Evolutionary conservation across 1,140 invertebrate genomes (phyloP), one percentile per base, ranked within the genome.

Genomic region (Campodea augens): DNA sequence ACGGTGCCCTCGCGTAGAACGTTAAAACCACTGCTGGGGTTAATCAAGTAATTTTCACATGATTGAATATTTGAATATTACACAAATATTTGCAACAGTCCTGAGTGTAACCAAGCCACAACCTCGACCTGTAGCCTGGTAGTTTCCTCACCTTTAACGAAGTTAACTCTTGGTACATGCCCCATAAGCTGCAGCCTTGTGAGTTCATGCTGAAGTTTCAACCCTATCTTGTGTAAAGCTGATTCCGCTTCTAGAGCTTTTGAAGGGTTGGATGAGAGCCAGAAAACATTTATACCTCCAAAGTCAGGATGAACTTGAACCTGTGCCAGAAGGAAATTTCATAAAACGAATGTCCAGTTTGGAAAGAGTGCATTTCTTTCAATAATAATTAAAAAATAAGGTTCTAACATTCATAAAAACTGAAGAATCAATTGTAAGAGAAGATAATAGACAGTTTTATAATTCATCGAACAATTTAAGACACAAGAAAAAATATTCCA

Each of bases 131-230:
- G 22, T 22, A 5, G 41, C 23, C 10, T n/a, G 5, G 10, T n/a
- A 43, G 41, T 45, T 23, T 45, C 4, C 32, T 48, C 52, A 72
- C 70, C 72, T 67, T 71, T 72, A 4, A 81, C 67, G 68, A 85
- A 85, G 13, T 63, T 52, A 41, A 85, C 72, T 41, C 67, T 68
- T 5, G 81, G 81, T 13, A 84, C 69, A 36, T 69, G 59, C 3
- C 80, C 80, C 61, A 84, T 76, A 1, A 84, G 54, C 29, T 67
- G 59, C 0, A 82, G 58, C 47, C 74, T 72, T 1, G 73, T 72
- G 7, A 84, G 57, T 55, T 81, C 72, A 56, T 81, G 75, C 27
- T 77, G 64, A 7, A 85, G 52, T 13, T 57, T 51, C 3, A 67
- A 68, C 1, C 71, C 69, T 42, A 64, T 61, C 25, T 60, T 62